Evolutionary conservation across 1,140 invertebrate genomes (phyloP).

Genomic region (Semibalanus balanoides): DNA sequence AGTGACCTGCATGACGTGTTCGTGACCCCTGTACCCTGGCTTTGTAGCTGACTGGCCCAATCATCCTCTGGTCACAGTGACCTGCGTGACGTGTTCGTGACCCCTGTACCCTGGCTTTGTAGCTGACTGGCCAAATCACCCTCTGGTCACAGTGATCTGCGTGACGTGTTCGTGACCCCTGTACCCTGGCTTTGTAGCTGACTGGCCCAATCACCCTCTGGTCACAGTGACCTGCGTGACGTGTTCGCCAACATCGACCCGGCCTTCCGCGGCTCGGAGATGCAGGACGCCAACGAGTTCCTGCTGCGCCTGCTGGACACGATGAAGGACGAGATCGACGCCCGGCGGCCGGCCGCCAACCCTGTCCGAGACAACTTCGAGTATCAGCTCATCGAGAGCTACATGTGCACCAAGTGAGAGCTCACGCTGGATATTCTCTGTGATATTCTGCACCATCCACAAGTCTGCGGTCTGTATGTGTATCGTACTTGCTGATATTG

Average conservation of each 20-base stretch:
- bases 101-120: too few species aligned
- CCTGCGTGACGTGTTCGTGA: too few species aligned
- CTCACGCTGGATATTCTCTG: too few species aligned
- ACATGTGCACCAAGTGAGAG: constrained; percentile 20
- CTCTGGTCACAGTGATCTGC: constrained; percentile 15
- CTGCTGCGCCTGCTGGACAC: constrained; percentile 20
- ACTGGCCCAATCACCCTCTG: constrained; percentile 6
- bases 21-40: too few species aligned
- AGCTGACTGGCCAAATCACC: constrained; percentile 8
- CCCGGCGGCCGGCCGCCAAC: constrained; percentile 12
- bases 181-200: too few species aligned
- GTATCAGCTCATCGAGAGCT: constrained; percentile 18
- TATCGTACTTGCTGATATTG: too few species aligned
- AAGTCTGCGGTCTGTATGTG: too few species aligned
- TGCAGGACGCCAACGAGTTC: constrained; percentile 24
- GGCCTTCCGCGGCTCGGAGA: constrained; percentile 20
- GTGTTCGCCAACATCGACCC: constrained; percentile 20
- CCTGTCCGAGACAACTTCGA: constrained; percentile 20
- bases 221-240: constrained; percentile 18
- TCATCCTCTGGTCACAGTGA: too few species aligned
- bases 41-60: too few species aligned
- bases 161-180: too few species aligned
- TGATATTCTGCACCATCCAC: too few species aligned
- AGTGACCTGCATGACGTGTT: too few species aligned
- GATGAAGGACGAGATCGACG: constrained; percentile 22